A percentile compares a stretch with the other conserved stretches of the same genome.
Conservation (phyloP, 2,113 vertebrate genomes). For the Melierax canorus region DNA sequence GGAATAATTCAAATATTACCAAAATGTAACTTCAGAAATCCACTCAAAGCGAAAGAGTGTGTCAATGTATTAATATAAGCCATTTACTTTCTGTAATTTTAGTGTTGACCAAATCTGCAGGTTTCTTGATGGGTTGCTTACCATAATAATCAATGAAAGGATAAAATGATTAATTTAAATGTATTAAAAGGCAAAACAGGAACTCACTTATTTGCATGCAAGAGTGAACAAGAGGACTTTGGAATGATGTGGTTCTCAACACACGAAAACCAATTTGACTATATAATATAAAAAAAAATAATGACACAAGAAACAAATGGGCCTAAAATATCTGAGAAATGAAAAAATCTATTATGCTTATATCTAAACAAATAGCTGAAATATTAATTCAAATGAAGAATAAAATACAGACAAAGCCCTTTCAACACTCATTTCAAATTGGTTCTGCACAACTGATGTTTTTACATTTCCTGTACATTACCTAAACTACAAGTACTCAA, state of each 20-base stretch:
- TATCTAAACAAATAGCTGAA: not conserved
- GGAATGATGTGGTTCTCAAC: not conserved
- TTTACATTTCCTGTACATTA: not conserved
- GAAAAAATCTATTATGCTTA: not conserved
- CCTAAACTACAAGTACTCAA: not conserved
- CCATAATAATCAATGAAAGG: not conserved
- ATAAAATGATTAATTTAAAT: not conserved
- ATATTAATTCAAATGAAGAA: not conserved
- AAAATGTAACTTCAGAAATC: not conserved
- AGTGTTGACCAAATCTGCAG: not conserved
- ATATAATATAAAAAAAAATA: not conserved
- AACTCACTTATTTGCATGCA: not conserved
- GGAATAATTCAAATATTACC: not conserved
- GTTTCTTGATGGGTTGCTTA: not conserved
- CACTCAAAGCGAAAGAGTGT: not conserved
- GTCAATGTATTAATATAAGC: not conserved
- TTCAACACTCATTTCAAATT: not conserved
- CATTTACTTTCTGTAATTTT: not conserved
- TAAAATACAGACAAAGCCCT: not conserved
- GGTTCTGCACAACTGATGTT: not conserved
- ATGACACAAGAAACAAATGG: not conserved
- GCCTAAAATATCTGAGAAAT: not conserved
- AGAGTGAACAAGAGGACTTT: not conserved
- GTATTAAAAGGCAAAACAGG: not conserved
- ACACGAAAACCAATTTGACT: not conserved